Percentiles rank a stretch among this genome's conserved stretches.
Conservation (phyloP, 2,888 invertebrate species). For the Heteromurus nitidus region DNA sequence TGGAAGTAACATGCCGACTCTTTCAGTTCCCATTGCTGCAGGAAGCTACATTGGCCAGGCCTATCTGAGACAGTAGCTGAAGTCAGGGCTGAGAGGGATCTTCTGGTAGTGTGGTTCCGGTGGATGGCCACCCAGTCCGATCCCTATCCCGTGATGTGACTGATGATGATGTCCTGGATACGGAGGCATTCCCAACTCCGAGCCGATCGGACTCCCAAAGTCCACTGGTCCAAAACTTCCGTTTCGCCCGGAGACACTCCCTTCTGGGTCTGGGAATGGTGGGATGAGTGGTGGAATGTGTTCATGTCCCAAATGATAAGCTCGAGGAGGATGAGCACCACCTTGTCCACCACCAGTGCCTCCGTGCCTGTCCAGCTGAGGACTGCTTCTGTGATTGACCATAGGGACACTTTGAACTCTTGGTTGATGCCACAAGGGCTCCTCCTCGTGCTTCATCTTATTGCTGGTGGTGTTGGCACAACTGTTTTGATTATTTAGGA, state of each 20-base stretch:
- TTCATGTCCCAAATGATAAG: constrained; percentile 62
- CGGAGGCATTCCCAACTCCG: constrained; percentile 58
- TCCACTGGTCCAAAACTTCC: constrained; percentile 58
- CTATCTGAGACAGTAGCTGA: constrained; percentile 71
- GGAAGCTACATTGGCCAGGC: constrained; percentile 63
- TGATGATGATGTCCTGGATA: constrained; percentile 57
- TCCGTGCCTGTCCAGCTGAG: constrained; percentile 55
- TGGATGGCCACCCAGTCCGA: constrained; percentile 47
- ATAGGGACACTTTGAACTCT: constrained; percentile 63
- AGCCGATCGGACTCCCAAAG: constrained; percentile 58
- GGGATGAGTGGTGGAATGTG: constrained; percentile 57
- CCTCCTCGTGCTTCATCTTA: constrained; percentile 59
- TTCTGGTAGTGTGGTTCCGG: constrained; percentile 68
- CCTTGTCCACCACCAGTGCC: constrained; percentile 41
- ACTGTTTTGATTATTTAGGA: constrained; percentile 58
- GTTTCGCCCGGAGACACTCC: constrained; percentile 54
- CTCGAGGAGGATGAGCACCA: constrained; percentile 59
- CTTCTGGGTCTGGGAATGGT: constrained; percentile 60
- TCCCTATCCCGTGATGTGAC: constrained; percentile 51
- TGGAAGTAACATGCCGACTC: constrained; percentile 52
- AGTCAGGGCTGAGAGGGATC: constrained; percentile 68
- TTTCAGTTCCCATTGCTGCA: constrained; percentile 58
- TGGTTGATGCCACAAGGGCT: constrained; percentile 55
- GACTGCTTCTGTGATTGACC: constrained; percentile 59
- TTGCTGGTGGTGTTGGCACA: constrained; percentile 57